These are phyloP conservation scores for Lumbricus terrestris DNA, from an alignment of 2,888 invertebrate species.

Conservation along the genomic window DNA sequence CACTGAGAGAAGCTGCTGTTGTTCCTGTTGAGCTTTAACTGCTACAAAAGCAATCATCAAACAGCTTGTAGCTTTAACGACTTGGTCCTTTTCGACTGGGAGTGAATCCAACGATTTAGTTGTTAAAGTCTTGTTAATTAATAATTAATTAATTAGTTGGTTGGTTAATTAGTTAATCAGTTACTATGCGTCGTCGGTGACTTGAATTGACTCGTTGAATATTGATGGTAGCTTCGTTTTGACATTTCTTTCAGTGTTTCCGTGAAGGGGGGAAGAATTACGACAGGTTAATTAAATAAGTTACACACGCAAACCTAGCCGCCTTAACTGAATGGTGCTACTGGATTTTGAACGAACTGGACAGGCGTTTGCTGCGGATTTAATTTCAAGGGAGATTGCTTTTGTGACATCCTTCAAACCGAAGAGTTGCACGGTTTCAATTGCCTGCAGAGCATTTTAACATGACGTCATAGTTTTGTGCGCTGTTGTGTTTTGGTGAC, in stretches of 20 bases:
- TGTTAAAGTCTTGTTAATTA: background rate
- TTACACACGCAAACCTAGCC: background rate
- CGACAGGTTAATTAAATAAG: background rate
- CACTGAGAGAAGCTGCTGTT: too few relatives aligned
- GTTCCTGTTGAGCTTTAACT: background rate
- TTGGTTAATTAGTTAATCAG: background rate
- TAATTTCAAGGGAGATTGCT: too few relatives aligned
- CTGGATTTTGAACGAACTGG: background rate
- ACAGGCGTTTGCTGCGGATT: too few relatives aligned
- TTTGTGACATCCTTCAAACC: too few relatives aligned
- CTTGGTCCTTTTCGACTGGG: background rate
- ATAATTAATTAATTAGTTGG: background rate
- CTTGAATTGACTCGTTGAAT: background rate
- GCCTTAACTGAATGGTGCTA: background rate
- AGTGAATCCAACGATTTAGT: background rate
- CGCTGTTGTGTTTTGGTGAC: background rate
- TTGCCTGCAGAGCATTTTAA: background rate
- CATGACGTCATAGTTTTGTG: background rate
- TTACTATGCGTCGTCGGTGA: background rate
- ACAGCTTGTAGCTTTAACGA: background rate
- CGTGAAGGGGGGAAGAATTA: background rate
- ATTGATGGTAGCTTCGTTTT: background rate
- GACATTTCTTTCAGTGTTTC: too few relatives aligned
- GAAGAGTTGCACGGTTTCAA: too few relatives aligned
- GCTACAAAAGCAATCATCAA: background rate